Percentiles rank a stretch among this genome's conserved stretches.
Conservation (phyloP, 2,797 vertebrate species). For the Catamblyrhynchus diadema region DNA sequence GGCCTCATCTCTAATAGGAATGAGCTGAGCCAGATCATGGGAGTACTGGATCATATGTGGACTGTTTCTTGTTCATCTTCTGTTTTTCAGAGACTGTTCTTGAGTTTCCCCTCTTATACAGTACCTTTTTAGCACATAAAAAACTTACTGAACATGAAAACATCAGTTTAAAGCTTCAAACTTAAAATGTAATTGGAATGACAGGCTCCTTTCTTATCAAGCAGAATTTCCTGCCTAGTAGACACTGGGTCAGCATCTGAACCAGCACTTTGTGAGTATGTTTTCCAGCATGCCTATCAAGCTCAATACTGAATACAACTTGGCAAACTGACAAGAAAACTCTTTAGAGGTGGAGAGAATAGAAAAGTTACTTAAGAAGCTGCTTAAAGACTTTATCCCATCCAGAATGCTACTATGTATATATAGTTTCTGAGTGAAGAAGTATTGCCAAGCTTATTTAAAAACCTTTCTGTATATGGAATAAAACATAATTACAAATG, state of each 20-base stretch:
- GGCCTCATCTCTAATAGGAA: not conserved
- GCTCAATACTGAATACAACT: not conserved
- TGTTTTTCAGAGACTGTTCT: not conserved
- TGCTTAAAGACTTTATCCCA: not conserved
- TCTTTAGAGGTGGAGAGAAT: not conserved
- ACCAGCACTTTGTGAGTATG: not conserved
- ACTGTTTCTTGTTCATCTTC: not conserved
- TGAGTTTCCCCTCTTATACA: rapidly evolving
- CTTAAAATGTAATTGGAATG: not conserved
- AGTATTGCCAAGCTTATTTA: not conserved
- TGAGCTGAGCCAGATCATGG: not conserved
- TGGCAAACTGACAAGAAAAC: not conserved
- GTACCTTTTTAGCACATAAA: not conserved
- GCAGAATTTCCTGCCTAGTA: not conserved
- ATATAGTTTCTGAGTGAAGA: not conserved
- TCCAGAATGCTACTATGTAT: not conserved
- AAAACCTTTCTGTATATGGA: not conserved
- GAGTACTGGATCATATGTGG: not conserved
- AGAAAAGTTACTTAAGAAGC: not conserved
- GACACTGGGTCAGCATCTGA: not conserved
- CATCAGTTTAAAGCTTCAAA: not conserved
- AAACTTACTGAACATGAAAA: not conserved
- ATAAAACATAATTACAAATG: not conserved
- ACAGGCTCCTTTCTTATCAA: not conserved
- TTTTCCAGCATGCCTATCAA: not conserved